phyloP scores from a whole-genome alignment of 2,113 vertebrate species.

The Thunnus thynnus region DNA sequence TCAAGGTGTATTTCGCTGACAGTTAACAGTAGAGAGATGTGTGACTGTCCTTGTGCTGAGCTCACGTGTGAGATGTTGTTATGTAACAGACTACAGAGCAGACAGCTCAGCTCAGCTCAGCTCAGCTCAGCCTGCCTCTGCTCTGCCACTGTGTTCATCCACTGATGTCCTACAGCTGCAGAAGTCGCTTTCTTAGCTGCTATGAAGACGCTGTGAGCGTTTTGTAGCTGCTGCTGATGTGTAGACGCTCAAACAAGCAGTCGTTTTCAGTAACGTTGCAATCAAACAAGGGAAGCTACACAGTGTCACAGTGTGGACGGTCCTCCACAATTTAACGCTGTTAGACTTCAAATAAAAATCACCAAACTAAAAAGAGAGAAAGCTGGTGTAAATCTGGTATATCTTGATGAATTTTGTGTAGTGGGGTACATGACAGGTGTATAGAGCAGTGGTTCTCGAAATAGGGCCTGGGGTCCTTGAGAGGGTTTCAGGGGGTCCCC shows the following conservation, averaged over 20 bases:
- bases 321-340: background rate
- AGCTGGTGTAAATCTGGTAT: too few species aligned
- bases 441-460: too few species aligned
- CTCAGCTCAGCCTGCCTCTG: conserved; percentile 18
- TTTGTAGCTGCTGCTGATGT: background rate
- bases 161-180: conserved; percentile 19
- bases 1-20: background rate
- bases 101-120: background rate
- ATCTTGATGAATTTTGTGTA: too few species aligned
- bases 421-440: too few species aligned
- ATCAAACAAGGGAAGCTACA: background rate
- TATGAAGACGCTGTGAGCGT: background rate
- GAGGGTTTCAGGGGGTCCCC: too few species aligned
- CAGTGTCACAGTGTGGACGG: background rate
- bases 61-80: conserved; percentile 69
- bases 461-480: too few species aligned
- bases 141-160: conserved; percentile 40
- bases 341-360: background rate
- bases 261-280: background rate
- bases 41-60: conserved; percentile 50
- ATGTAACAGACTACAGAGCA: conserved; percentile 71
- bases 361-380: too few species aligned
- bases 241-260: conserved; percentile 4
- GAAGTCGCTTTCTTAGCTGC: background rate
- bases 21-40: background rate